These are phyloP conservation scores for Gadopsis bispinosus DNA, from an alignment of 2,797 vertebrate genomes.

Conservation along the genomic window DNA sequence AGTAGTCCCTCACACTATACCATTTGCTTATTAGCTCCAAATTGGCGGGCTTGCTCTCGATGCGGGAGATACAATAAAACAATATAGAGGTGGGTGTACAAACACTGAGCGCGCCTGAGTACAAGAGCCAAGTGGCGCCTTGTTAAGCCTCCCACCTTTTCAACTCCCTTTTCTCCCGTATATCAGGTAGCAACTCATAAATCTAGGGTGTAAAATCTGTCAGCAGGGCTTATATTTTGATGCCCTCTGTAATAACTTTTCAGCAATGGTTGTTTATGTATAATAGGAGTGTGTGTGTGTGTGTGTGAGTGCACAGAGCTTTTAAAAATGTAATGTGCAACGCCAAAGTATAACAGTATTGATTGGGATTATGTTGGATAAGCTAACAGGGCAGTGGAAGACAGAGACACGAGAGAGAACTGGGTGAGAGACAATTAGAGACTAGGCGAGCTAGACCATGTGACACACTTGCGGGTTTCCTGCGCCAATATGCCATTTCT, in stretches of 20 bases:
- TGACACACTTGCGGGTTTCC: conserved; percentile 19
- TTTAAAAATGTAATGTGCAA: conserved; percentile 36
- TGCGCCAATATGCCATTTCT: background rate
- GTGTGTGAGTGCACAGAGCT: background rate
- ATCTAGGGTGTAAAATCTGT: conserved; percentile 72
- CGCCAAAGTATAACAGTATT: conserved; percentile 42
- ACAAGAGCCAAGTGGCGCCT: conserved; percentile 60
- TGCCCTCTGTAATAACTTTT: conserved; percentile 66
- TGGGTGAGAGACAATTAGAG: conserved; percentile 7
- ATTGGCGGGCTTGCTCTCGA: conserved; percentile 44
- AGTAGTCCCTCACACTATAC: conserved; percentile 32
- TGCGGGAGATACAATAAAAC: conserved; percentile 37
- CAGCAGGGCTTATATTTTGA: conserved; percentile 55
- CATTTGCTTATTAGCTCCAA: conserved; percentile 60
- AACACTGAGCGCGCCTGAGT: conserved; percentile 49
- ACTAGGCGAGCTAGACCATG: conserved; percentile 7
- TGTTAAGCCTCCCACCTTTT: conserved; percentile 67
- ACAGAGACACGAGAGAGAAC: conserved; percentile 18
- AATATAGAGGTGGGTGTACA: conserved; percentile 53
- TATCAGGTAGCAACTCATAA: conserved; percentile 64
- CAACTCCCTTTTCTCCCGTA: conserved; percentile 53
- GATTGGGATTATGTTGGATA: conserved; percentile 51
- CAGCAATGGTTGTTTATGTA: conserved; percentile 48
- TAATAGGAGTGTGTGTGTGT: conserved; percentile 29
- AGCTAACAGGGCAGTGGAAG: conserved; percentile 41